A percentile compares a stretch with the other conserved stretches of the same genome.
Conservation (phyloP, 35 echinoderm and acorn worm genomes). For the Nesometra sesokonis region DNA sequence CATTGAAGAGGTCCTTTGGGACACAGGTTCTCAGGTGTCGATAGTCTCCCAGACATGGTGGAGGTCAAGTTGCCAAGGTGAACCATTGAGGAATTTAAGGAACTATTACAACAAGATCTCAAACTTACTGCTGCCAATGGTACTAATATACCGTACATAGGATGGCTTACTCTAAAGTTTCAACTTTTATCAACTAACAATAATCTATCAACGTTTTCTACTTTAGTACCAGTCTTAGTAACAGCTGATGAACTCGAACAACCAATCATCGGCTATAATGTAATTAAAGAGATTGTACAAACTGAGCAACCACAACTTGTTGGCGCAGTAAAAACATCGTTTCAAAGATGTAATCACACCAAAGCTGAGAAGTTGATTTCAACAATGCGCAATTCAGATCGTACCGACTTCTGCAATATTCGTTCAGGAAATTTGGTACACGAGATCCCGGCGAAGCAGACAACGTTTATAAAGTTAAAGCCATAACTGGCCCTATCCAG, state of each 20-base stretch:
- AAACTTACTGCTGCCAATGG: slow-evolving; percentile 21
- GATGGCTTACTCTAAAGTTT: slow-evolving; percentile 11
- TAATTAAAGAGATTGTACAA: not conserved
- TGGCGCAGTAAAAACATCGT: not conserved
- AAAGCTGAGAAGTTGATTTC: not conserved
- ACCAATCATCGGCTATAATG: not conserved
- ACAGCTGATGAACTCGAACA: not conserved
- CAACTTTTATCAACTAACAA: not conserved
- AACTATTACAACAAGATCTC: slow-evolving; percentile 8
- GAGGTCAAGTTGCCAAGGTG: no score
- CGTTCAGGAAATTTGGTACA: not conserved
- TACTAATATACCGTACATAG: not conserved
- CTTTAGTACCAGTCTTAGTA: not conserved
- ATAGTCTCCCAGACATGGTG: no score
- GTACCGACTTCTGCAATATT: not conserved
- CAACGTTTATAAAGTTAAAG: not conserved
- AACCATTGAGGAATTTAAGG: not conserved
- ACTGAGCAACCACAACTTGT: not conserved
- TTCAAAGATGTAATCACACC: not conserved
- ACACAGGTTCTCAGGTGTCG: not conserved
- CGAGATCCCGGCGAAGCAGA: not conserved
- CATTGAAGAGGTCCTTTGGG: slow-evolving; percentile 30
- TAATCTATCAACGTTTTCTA: not conserved
- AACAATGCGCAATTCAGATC: not conserved
- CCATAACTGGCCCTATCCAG: not conserved